Conservation (phyloP, 2,888 invertebrate genomes). For the Altica lythri region DNA sequence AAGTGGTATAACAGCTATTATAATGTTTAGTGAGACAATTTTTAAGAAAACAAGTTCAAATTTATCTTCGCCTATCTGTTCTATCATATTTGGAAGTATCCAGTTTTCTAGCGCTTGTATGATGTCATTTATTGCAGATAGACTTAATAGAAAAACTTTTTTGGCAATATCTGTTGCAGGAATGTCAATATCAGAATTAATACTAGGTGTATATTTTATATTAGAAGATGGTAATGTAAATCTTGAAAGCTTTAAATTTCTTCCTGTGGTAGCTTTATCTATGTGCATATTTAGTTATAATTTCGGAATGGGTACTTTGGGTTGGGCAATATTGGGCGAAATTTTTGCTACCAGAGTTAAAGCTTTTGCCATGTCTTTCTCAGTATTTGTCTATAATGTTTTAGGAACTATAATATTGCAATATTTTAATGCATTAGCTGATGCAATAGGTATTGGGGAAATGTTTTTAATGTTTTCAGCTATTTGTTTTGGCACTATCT, state of each 20-base stretch:
- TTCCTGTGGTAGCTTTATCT: conserved; percentile 6
- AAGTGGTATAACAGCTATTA: conserved; percentile 78
- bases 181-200: conserved; percentile 58
- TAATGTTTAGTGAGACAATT: conserved; percentile 76
- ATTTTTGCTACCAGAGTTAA: conserved; percentile 71
- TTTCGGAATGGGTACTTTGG: conserved; percentile 70
- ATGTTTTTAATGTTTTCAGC: conserved; percentile 41
- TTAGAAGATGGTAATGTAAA: conserved; percentile 55
- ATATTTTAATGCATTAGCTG: conserved; percentile 37
- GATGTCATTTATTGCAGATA: conserved; percentile 77
- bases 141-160: conserved; percentile 73
- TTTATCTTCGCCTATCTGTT: conserved; percentile 64
- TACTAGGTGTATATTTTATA: conserved; percentile 65
- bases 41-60: conserved; percentile 69
- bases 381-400: conserved; percentile 43
- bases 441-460: conserved; percentile 37
- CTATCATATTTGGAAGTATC: conserved; percentile 76
- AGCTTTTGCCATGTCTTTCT: conserved; percentile 60
- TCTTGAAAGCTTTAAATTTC: not conserved
- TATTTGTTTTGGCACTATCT: conserved; percentile 30
- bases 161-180: conserved; percentile 72
- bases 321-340: conserved; percentile 83
- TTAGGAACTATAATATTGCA: conserved; percentile 38
- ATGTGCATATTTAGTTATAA: conserved; percentile 69
- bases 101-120: conserved; percentile 76